Base-by-base conservation (phyloP, 2,113 vertebrate species). In the Hydrolagus affinis region DNA sequence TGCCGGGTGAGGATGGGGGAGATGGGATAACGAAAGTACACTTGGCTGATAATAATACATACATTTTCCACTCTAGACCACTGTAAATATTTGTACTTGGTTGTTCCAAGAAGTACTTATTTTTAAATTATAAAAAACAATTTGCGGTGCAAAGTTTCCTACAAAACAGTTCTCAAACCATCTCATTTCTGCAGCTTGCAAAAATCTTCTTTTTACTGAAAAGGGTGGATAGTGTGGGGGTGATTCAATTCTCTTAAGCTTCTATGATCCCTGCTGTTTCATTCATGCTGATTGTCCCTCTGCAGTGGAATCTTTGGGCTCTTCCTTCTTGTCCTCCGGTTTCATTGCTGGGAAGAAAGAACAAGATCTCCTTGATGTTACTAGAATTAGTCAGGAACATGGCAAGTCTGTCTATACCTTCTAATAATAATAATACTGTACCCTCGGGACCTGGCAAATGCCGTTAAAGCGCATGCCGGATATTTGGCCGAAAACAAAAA, bases 281-380 rank as follows among this genome's bases (percentile, higher is more conserved):
- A 66, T 66, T 30, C 66, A 15, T 83, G 59, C 60, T 30, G 77
- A 17, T 10, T 62, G 25, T 66, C 7, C 77, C 62, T 66, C 30
- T 62, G 30, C 60, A 68, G 28, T 32, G 28, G 25, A 28, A 83
- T 68, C 85, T 91, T 86, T 0, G 68, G 85, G n/a, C 93, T 94
- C 85, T 90, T 94, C 89, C 91, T 94, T 94, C 83, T 91, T 95
- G 77, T 99, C 97, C 60, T 99, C 98, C 0, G 97, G 98, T 19
- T 98, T 99, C 97, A 99, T 98, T 86, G 97, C 97, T 0, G 97
- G 97, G 89, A 98, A 99, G n/a, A n/a, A n/a, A n/a, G 9, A 98
- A 93, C 66, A 99, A 92, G 70, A 98, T 96, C 90, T 99, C 97
- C 98, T 99, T 99, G 89, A 99, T 99, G 89, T 99, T 99, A 88